phyloP scores from a whole-genome alignment of 2,113 vertebrate genomes.

The Thryonomys swinderianus region DNA sequence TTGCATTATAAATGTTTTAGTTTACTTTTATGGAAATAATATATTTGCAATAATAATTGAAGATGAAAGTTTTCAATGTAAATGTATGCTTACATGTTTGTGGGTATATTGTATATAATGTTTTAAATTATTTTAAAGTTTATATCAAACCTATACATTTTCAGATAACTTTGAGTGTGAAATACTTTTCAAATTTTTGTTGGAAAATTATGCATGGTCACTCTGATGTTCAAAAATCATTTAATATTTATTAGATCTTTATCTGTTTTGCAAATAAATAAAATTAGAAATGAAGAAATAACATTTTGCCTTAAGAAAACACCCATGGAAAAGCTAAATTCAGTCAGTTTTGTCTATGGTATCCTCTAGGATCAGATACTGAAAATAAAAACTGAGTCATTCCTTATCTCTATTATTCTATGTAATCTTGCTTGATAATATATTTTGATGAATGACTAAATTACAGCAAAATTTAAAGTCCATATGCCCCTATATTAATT shows the following conservation, averaged over 20 bases:
- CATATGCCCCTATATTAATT: not conserved
- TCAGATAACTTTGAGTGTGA: not conserved
- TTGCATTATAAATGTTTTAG: not conserved
- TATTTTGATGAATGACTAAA: not conserved
- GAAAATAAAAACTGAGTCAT: not conserved
- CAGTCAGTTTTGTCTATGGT: not conserved
- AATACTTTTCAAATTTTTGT: not conserved
- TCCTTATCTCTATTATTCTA: not conserved
- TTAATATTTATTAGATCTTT: not conserved
- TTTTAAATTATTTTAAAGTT: not conserved
- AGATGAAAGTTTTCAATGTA: not conserved
- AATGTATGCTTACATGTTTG: not conserved
- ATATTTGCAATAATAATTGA: not conserved
- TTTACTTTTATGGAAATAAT: not conserved
- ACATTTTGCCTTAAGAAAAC: not conserved
- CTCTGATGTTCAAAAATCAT: not conserved
- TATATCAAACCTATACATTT: not conserved
- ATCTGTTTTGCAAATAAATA: not conserved
- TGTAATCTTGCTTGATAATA: not conserved
- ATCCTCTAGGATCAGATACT: not conserved
- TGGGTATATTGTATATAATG: not conserved
- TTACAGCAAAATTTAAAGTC: not conserved
- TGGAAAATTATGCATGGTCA: not conserved
- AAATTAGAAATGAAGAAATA: not conserved
- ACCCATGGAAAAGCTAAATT: not conserved